Evolutionary conservation across 2,888 invertebrate species (phyloP), one percentile per base, ranked within the genome.

Genomic region (Cephus rjabovi): DNA sequence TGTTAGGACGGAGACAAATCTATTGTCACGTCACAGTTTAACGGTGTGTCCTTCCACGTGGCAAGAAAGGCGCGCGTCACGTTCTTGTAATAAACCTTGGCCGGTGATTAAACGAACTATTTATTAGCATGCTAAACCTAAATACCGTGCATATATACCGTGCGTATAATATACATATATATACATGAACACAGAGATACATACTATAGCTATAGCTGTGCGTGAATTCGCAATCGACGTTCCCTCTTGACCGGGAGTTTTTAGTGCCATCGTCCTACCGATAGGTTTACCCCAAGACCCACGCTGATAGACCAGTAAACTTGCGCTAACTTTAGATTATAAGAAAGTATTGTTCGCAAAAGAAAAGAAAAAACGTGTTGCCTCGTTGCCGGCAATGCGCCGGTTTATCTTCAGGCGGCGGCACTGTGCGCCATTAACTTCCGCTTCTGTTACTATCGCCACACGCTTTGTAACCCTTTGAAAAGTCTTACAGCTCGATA

Each of bases 51-150:
- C 56, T 56, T 56, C 56, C 23, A 56, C 56, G 56, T 56, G 56
- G 33, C 71, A 71, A 31, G 34, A 71, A 71, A 71, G 71, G 71
- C 12, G 71, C 12, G 12, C 71, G 71, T 71, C 71, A 71, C 71
- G 71, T 71, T 71, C 71, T 74, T 73, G 71, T 78, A 78, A 77
- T 76, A 78, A 82, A 79, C 73, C 79, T 80, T 78, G 69, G 77
- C 37, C 75, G 75, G 71, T 23, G 80, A 75, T 77, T 79, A 69
- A 56, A 78, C 76, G 35, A 74, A 79, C 40, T 75, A 74, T 79
- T 80, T 79, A 76, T 78, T 79, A 33, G 69, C 69, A 69, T 37
- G 76, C 75, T 81, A 80, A 81, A 83, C 78, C 80, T 75, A 75
- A 73, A 81, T 82, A 77, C 73, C 30, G 69, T n/a, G 9, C 12